These are phyloP conservation scores for Cephus rjabovi DNA, from an alignment of 2,888 invertebrate genomes.

Conservation along the genomic window DNA sequence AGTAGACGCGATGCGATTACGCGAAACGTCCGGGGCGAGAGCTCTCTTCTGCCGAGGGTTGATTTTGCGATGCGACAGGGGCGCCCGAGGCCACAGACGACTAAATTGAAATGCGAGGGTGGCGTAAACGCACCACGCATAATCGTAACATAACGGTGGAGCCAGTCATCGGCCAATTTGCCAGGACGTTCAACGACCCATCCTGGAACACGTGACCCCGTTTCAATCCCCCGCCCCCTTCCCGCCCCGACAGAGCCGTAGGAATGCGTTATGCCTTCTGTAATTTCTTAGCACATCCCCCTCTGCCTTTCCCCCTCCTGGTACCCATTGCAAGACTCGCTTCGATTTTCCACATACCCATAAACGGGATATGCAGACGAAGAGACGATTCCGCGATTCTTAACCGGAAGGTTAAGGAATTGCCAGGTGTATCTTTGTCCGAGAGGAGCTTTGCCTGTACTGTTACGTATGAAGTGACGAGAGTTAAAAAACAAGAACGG, in stretches of 20 bases:
- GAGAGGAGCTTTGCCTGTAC: background rate
- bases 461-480: background rate
- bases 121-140: conserved; percentile 3
- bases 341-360: no score
- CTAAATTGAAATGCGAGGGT: conserved; percentile 1
- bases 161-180: conserved; percentile 6
- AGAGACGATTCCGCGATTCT: background rate
- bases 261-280: background rate
- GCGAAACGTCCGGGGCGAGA: no score
- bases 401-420: background rate
- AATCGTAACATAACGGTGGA: conserved; percentile 2
- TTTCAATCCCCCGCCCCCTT: background rate
- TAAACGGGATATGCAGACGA: no score
- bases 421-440: background rate
- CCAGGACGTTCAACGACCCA: conserved; percentile 1
- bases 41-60: background rate
- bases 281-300: background rate
- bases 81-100: conserved; percentile 2
- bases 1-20: no score
- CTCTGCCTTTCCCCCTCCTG: background rate
- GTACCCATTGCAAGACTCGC: background rate
- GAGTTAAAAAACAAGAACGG: background rate
- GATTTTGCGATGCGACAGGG: background rate
- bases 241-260: background rate
- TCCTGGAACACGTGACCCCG: background rate